A percentile compares a stretch with the other conserved stretches of the same genome.
These are phyloP conservation scores for Cotesia typhae DNA, from an alignment of 1,140 invertebrate species.

Conservation along the genomic window DNA sequence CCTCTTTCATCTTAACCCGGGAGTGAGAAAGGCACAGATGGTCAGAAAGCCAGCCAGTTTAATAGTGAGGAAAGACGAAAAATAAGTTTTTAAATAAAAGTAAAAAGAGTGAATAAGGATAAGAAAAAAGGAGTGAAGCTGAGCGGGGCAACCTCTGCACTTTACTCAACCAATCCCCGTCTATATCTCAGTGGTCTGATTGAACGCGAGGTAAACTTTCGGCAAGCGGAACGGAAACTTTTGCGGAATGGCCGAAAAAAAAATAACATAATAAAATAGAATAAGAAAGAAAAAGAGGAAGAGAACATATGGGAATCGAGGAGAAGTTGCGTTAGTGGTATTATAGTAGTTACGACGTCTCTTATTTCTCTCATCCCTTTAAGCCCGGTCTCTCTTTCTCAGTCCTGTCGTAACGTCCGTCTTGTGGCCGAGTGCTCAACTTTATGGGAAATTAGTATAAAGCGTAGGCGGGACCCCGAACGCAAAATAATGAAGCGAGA, in stretches of 20 bases:
- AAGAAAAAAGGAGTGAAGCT: slow-evolving; percentile 9
- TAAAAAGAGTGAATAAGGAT: slow-evolving; percentile 6
- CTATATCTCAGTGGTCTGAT: slow-evolving; percentile 29
- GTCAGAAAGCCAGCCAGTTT: too few relatives aligned
- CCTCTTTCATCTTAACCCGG: slow-evolving; percentile 1
- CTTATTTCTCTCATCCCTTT: too few relatives aligned
- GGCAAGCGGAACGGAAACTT: slow-evolving; percentile 39
- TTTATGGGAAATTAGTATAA: slow-evolving; percentile 30
- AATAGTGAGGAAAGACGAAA: too few relatives aligned
- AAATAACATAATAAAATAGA: neutral
- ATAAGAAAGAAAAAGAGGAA: slow-evolving; percentile 11
- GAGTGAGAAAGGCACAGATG: too few relatives aligned
- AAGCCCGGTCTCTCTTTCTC: slow-evolving; percentile 3
- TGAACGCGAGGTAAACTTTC: slow-evolving; percentile 36
- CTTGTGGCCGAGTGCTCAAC: slow-evolving; percentile 1
- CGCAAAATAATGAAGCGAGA: slow-evolving; percentile 19
- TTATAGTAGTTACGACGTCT: too few relatives aligned
- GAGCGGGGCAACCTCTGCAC: slow-evolving; percentile 24
- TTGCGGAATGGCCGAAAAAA: slow-evolving; percentile 19
- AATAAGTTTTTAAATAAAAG: slow-evolving; percentile 8
- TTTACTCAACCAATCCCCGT: slow-evolving; percentile 10
- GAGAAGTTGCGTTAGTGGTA: slow-evolving; percentile 17
- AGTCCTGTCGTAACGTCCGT: slow-evolving; percentile 6
- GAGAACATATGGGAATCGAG: slow-evolving; percentile 17
- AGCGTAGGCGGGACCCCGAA: slow-evolving; percentile 20